Conservation (phyloP, 2,888 invertebrate species). For the Megastigmus dorsalis region DNA sequence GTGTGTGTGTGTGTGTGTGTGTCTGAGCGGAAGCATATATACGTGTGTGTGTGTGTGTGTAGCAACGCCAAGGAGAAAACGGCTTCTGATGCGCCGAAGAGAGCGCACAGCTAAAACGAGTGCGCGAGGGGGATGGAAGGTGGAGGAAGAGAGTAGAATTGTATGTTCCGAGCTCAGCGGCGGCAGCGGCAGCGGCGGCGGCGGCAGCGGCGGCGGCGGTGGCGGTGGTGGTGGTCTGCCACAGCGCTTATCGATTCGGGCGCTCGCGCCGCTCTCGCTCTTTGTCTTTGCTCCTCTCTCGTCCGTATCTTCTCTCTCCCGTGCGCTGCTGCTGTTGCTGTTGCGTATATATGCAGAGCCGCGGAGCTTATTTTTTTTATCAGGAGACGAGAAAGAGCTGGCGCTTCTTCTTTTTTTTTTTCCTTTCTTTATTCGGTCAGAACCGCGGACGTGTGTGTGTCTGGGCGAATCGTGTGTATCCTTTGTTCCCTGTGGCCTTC, state of each 20-base stretch:
- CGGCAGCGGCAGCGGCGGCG: constrained; percentile 45
- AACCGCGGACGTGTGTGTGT: too few species aligned
- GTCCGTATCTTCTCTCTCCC: not conserved
- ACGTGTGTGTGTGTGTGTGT: too few species aligned
- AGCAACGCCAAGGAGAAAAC: too few species aligned
- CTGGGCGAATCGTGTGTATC: too few species aligned
- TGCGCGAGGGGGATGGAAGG: too few species aligned
- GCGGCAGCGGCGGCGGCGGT: constrained; percentile 54
- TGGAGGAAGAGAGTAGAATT: constrained; percentile 19
- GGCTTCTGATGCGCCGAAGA: too few species aligned
- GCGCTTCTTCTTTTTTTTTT: not conserved
- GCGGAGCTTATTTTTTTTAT: not conserved
- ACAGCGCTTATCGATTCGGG: constrained; percentile 64
- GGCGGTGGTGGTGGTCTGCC: constrained; percentile 56
- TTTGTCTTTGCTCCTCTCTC: constrained; percentile 17
- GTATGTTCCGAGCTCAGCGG: too few species aligned
- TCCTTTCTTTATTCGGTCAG: not conserved
- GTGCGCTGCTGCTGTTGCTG: not conserved
- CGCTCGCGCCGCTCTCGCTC: constrained; percentile 17
- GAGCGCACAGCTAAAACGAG: too few species aligned
- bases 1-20: too few species aligned
- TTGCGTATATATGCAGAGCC: not conserved
- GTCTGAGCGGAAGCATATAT: too few species aligned
- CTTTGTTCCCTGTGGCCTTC: too few species aligned
- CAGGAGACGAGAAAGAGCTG: too few species aligned